Conservation (phyloP, 2,888 invertebrate genomes). For the Amorpha juglandis region DNA sequence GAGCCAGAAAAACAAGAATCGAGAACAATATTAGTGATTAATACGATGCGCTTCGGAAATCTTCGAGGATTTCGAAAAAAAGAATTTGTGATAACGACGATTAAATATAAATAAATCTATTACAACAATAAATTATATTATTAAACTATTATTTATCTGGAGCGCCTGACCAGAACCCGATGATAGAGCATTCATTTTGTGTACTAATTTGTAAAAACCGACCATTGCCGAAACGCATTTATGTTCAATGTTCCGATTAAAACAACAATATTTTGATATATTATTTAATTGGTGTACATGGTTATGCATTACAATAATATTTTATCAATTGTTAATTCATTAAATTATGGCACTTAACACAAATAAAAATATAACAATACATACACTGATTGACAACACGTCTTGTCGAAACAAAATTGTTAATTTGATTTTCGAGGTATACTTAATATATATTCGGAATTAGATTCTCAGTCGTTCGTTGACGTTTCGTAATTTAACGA, state of each 20-base stretch:
- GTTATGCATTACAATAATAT: conserved; percentile 82
- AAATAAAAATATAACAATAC: conserved; percentile 76
- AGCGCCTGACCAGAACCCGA: too few relatives aligned
- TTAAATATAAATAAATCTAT: too few relatives aligned
- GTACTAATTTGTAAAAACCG: too few relatives aligned
- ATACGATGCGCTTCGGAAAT: too few relatives aligned
- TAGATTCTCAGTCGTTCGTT: conserved; percentile 84
- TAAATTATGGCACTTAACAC: conserved; percentile 84
- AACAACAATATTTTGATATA: conserved; percentile 67
- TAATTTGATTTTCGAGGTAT: conserved; percentile 43
- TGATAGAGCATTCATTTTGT: too few relatives aligned
- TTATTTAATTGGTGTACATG: conserved; percentile 82
- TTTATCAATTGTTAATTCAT: conserved; percentile 82
- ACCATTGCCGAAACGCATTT: too few relatives aligned
- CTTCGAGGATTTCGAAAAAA: too few relatives aligned
- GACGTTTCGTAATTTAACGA: conserved; percentile 69
- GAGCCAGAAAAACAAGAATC: too few relatives aligned
- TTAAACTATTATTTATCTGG: too few relatives aligned
- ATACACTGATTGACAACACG: conserved; percentile 69
- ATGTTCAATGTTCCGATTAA: conserved; percentile 42
- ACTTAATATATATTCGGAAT: conserved; percentile 68
- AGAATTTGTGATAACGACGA: too few relatives aligned
- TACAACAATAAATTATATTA: too few relatives aligned
- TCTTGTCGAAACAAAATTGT: conserved; percentile 56
- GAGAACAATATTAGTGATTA: too few relatives aligned